Percentiles rank a stretch among this genome's conserved stretches.
phyloP scores from a whole-genome alignment of 2,113 vertebrate genomes.

The Antigone vipio region DNA sequence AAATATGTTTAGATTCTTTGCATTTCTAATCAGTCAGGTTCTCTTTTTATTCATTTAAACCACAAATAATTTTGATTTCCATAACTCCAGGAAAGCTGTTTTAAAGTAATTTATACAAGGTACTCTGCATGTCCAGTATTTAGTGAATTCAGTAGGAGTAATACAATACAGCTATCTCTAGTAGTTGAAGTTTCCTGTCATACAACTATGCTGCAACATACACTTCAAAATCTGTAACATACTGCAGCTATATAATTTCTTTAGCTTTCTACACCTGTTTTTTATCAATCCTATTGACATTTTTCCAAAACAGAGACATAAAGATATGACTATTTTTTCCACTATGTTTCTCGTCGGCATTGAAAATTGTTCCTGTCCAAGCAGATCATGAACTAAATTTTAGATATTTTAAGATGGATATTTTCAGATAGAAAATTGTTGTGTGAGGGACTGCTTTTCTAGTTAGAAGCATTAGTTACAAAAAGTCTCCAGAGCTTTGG shows the following conservation, averaged over 20 bases:
- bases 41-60: not conserved
- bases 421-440: not conserved
- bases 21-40: not conserved
- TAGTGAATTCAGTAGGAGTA: not conserved
- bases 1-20: not conserved
- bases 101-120: not conserved
- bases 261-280: not conserved
- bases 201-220: not conserved
- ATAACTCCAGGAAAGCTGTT: not conserved
- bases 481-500: not conserved
- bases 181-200: not conserved
- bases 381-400: not conserved
- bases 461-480: not conserved
- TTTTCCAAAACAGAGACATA: not conserved
- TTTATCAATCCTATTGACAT: not conserved
- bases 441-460: not conserved
- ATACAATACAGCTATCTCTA: not conserved
- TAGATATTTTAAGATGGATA: not conserved
- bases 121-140: not conserved
- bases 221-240: too few relatives aligned
- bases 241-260: not conserved
- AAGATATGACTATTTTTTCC: not conserved
- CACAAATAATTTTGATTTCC: not conserved
- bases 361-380: not conserved
- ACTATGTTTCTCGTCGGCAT: not conserved